Percentiles rank a stretch among this genome's conserved stretches.
These are phyloP conservation scores for Molossus molossus DNA, from an alignment of 2,797 vertebrate genomes.

Conservation along the genomic window DNA sequence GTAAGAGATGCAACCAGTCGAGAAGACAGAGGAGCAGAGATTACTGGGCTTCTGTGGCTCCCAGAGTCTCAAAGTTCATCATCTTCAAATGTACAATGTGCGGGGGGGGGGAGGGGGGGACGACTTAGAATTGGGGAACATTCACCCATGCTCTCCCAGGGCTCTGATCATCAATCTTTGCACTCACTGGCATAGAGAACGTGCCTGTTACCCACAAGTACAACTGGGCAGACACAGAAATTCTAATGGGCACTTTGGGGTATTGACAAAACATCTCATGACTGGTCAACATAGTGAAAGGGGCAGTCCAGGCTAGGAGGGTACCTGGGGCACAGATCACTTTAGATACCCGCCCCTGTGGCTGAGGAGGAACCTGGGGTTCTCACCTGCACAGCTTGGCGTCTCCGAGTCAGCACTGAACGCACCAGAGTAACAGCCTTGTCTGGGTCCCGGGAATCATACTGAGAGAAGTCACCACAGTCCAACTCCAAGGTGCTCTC, in stretches of 20 bases:
- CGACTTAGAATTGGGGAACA: not conserved
- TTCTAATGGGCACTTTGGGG: not conserved
- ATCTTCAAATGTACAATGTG: not conserved
- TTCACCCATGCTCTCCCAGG: not conserved
- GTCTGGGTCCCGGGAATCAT: slow-evolving; percentile 75
- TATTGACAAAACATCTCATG: not conserved
- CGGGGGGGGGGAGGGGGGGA: accelerated
- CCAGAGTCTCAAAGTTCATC: not conserved
- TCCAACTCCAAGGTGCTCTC: slow-evolving; percentile 70
- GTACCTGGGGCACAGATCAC: not conserved
- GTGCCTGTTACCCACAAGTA: not conserved
- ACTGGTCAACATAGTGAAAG: not conserved
- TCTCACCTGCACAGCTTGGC: slow-evolving; percentile 87
- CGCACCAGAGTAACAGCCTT: slow-evolving; percentile 85
- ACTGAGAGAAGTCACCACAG: slow-evolving; percentile 57
- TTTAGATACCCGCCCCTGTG: not conserved
- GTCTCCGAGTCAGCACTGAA: slow-evolving; percentile 86
- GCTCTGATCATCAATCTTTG: not conserved
- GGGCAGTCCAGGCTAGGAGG: not conserved
- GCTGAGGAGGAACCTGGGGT: not conserved
- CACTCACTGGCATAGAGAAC: not conserved
- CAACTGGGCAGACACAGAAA: not conserved
- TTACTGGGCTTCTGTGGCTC: not conserved
- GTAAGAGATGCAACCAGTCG: not conserved
- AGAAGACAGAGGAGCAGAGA: not conserved